Conservation (phyloP, 2,113 vertebrate genomes). For the Echinops telfairi region DNA sequence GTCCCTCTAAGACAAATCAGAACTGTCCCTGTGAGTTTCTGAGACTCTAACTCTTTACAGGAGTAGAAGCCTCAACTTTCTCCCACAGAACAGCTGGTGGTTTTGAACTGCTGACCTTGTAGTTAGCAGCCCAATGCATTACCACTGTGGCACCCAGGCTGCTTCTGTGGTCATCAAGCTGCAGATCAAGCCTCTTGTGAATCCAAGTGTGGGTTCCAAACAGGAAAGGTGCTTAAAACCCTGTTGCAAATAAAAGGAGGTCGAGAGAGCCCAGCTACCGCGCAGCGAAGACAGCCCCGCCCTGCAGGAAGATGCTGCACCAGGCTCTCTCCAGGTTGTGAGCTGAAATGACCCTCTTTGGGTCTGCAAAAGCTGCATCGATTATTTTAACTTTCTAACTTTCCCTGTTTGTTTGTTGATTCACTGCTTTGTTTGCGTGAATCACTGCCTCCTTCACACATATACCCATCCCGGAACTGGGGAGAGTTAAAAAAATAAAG, state of each 20-base stretch:
- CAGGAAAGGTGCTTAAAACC: slow-evolving; percentile 67
- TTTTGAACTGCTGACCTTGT: no score
- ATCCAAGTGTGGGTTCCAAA: slow-evolving; percentile 68
- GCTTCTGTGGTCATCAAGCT: slow-evolving; percentile 61
- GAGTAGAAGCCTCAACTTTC: no score
- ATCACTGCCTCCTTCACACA: not conserved
- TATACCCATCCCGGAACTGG: slow-evolving; percentile 54
- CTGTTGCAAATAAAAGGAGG: not conserved
- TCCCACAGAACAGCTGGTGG: no score
- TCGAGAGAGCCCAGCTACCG: slow-evolving; percentile 26
- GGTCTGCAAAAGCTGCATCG: slow-evolving; percentile 51
- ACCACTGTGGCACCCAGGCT: slow-evolving; percentile 46
- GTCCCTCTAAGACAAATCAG: no score
- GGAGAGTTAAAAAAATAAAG: slow-evolving; percentile 8
- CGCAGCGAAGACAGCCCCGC: not conserved
- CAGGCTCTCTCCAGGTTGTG: slow-evolving; percentile 63
- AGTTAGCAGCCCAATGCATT: no score
- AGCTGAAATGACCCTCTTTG: slow-evolving; percentile 54
- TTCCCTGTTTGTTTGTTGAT: no score
- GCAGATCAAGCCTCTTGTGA: slow-evolving; percentile 62
- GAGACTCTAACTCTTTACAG: no score
- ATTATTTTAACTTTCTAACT: no score
- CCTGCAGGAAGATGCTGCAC: slow-evolving; percentile 48
- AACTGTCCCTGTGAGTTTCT: no score
- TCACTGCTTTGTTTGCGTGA: not conserved